Conservation (phyloP, 1,140 invertebrate genomes). For the Lerema accius region DNA sequence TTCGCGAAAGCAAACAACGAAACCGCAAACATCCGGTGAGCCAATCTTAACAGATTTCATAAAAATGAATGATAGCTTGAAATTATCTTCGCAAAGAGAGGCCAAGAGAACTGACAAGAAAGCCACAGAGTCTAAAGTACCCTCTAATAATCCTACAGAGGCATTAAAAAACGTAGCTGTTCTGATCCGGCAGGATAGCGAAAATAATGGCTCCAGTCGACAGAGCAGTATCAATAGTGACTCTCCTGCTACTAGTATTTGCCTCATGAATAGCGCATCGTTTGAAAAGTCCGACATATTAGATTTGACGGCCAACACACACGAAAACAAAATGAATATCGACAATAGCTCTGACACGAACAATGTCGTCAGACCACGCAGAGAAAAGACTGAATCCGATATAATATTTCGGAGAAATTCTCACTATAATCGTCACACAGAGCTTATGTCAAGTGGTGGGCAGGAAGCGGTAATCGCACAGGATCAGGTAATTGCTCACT, state of each 20-base stretch:
- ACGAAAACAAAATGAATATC: slow-evolving; percentile 42
- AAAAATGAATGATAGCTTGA: slow-evolving; percentile 83
- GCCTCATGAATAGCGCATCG: slow-evolving; percentile 56
- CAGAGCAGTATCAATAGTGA: slow-evolving; percentile 71
- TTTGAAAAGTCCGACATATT: slow-evolving; percentile 61
- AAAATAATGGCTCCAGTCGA: slow-evolving; percentile 56
- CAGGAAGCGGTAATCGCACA: slow-evolving; percentile 81
- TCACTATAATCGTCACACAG: slow-evolving; percentile 86
- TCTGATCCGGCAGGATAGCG: slow-evolving; percentile 68
- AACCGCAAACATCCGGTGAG: slow-evolving; percentile 84
- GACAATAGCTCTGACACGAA: slow-evolving; percentile 40
- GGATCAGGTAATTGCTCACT: slow-evolving; percentile 78
- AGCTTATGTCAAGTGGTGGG: slow-evolving; percentile 75
- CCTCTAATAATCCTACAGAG: slow-evolving; percentile 63
- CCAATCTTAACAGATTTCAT: slow-evolving; percentile 88
- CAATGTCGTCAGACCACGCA: slow-evolving; percentile 84
- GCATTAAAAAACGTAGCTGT: slow-evolving; percentile 73
- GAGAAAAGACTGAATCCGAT: slow-evolving; percentile 94
- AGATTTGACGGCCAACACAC: slow-evolving; percentile 65
- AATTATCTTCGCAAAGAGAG: slow-evolving; percentile 67
- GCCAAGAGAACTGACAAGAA: slow-evolving; percentile 60
- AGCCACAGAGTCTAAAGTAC: slow-evolving; percentile 46
- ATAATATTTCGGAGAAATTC: slow-evolving; percentile 87
- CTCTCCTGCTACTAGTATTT: slow-evolving; percentile 71
- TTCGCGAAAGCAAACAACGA: slow-evolving; percentile 81